Evolutionary conservation across 2,113 vertebrate species (phyloP), one percentile per base, ranked within the genome.

Genomic region (Xiphias gladius): DNA sequence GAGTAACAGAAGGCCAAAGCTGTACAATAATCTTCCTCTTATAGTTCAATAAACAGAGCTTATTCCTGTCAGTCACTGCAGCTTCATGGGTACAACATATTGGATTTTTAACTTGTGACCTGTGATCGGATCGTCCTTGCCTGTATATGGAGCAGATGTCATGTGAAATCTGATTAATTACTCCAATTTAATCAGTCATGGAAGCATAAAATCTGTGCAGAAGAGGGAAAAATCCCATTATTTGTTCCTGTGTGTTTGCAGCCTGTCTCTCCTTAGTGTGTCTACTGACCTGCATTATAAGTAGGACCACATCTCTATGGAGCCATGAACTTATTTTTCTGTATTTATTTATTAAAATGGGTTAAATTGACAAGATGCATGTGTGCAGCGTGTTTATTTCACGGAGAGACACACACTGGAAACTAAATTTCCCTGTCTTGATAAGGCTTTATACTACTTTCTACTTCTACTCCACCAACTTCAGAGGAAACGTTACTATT

Each of bases 271-370:
- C 63, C 76, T 73, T 52, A 75, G 72, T 67, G 84, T 76, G 57
- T 92, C 88, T 79, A 73, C 86, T 92, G 90, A 92, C 90, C 89
- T 86, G 85, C 84, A 91, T 88, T 89, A 83, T 87, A 93, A 92
- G 89, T 66, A 92, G 82, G 90, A 91, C 90, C 87, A 77, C 73
- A 76, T 90, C 90, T 94, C 85, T 80, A 84, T 81, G 88, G 85
- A 88, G 83, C 93, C 85, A 91, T 93, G 86, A 89, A 94, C 91
- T 91, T 95, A 93, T 95, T 94, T 96, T 95, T 95, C 80, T 95
- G 91, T 95, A 94, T 95, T 95, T 95, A 96, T 95, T 95, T 95
- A 94, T 94, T 94, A 95, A 96, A 96, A 75, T 64, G 3, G 70
- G 92, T 86, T 91, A 83, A 93, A 93, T 81, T 46, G 83, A 78